Percentiles rank a stretch among this genome's conserved stretches.
Evolutionary conservation across 2,113 vertebrate genomes (phyloP).

Genomic region (Phaethornis superciliosus): DNA sequence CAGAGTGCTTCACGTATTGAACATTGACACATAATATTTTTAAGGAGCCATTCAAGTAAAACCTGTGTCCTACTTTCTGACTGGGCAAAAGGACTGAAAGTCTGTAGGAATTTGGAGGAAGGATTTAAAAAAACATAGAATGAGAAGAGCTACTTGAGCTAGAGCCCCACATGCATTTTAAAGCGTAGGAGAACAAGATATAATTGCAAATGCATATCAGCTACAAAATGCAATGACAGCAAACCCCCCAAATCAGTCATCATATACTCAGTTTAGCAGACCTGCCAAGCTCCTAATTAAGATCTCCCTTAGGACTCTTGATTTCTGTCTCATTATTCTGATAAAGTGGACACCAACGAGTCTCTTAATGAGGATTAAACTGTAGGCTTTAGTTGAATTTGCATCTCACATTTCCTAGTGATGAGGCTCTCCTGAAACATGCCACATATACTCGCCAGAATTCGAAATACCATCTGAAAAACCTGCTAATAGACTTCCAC

Average conservation of each 20-base stretch:
- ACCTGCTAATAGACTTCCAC: background rate
- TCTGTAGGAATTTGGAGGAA: background rate
- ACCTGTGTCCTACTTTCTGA: background rate
- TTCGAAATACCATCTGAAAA: background rate
- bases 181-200: background rate
- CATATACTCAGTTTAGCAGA: conserved; percentile 29
- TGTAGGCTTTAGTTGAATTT: conserved; percentile 50
- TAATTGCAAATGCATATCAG: background rate
- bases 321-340: conserved; percentile 64
- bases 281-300: conserved; percentile 56
- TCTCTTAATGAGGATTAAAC: conserved; percentile 66
- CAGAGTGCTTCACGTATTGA: background rate
- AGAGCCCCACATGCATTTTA: background rate
- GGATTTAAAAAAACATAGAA: background rate
- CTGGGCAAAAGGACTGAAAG: background rate
- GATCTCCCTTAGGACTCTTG: conserved; percentile 42
- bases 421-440: background rate
- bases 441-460: background rate
- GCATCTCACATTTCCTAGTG: background rate
- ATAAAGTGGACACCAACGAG: conserved; percentile 65
- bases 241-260: background rate
- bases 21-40: background rate
- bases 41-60: background rate
- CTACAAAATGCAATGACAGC: background rate
- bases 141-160: background rate